These are phyloP conservation scores for Melipona beecheii DNA, from an alignment of 2,888 invertebrate species.

Conservation along the genomic window DNA sequence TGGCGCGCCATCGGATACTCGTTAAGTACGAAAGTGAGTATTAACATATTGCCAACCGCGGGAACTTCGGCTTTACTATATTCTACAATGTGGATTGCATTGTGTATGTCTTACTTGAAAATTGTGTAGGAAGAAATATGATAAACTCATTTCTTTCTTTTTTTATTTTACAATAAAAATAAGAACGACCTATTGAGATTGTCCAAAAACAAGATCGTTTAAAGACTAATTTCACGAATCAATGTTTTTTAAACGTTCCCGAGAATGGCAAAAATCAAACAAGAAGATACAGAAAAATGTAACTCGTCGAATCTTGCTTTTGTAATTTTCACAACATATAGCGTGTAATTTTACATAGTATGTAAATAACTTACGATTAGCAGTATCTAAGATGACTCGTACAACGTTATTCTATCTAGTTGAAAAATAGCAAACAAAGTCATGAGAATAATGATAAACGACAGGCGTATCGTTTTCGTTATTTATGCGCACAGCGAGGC, in stretches of 20 bases:
- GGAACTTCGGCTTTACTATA: not conserved
- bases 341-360: no score
- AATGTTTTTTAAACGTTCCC: not conserved
- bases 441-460: not conserved
- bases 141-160: no score
- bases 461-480: slow-evolving; percentile 48
- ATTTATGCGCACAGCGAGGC: slow-evolving; percentile 56
- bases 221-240: no score
- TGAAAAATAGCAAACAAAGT: not conserved
- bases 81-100: no score
- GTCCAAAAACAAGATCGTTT: no score
- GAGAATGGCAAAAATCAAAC: not conserved
- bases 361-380: no score
- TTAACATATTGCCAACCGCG: not conserved
- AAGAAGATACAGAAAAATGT: not conserved
- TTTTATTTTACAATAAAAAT: no score
- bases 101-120: not conserved
- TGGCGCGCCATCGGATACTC: not conserved
- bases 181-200: no score
- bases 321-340: not conserved
- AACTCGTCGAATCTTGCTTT: not conserved
- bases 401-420: not conserved
- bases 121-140: not conserved
- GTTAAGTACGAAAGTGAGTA: not conserved
- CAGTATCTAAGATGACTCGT: not conserved